phyloP scores from a whole-genome alignment of 1,140 invertebrate genomes.

The Orius insidiosus region DNA sequence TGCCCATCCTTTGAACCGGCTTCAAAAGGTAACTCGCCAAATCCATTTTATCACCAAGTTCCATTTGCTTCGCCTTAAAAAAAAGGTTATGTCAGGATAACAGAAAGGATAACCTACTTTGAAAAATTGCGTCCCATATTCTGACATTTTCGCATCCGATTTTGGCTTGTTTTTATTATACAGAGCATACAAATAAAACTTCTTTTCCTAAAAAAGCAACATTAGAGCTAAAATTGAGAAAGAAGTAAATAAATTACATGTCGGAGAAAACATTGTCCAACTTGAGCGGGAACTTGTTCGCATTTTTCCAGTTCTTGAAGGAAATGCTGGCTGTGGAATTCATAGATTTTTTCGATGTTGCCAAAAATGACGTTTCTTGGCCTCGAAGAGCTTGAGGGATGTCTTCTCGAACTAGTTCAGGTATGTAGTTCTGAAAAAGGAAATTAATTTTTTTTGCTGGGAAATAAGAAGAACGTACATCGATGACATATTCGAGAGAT shows the following conservation, averaged over 20 bases:
- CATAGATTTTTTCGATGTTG: conserved; percentile 70
- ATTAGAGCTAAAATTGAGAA: too few species aligned
- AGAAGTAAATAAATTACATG: too few species aligned
- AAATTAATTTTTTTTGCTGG: too few species aligned
- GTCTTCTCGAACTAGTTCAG: conserved; percentile 61
- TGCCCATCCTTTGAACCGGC: conserved; percentile 79
- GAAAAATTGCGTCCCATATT: conserved; percentile 65
- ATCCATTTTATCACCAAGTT: conserved; percentile 81
- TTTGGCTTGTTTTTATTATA: conserved; percentile 85
- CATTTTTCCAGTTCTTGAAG: conserved; percentile 56
- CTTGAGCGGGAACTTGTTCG: conserved; percentile 54
- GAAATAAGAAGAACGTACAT: too few species aligned
- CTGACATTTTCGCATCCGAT: conserved; percentile 67
- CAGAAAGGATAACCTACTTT: conserved; percentile 32
- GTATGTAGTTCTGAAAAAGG: conserved; percentile 80
- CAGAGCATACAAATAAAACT: conserved; percentile 71
- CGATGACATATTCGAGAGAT: conserved; percentile 70
- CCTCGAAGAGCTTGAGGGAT: conserved; percentile 61
- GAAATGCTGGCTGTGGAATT: conserved; percentile 70
- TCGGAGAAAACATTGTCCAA: conserved; percentile 63
- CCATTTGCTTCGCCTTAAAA: conserved; percentile 60
- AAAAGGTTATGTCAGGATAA: too few species aligned
- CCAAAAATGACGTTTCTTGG: conserved; percentile 70
- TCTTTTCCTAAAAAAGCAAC: conserved; percentile 47
- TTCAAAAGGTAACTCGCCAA: conserved; percentile 76